phyloP scores from a whole-genome alignment of 2,888 invertebrate genomes.

The Cylloceria caligata region DNA sequence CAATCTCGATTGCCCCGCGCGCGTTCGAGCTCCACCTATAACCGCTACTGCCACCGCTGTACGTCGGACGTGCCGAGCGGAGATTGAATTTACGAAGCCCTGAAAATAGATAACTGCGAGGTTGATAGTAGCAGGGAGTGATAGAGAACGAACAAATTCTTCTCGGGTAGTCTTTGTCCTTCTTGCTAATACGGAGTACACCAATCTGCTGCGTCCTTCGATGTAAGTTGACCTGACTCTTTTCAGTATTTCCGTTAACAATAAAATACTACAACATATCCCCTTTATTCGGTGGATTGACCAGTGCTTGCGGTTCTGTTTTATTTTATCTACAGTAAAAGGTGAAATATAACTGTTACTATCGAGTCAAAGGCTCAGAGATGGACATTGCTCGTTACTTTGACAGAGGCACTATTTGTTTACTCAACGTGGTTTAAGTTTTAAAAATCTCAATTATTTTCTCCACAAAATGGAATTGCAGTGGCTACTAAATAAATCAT shows the following conservation, averaged over 20 bases:
- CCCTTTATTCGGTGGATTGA: neutral
- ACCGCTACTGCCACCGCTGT: slow-evolving; percentile 9
- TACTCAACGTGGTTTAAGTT: no score
- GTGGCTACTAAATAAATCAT: neutral
- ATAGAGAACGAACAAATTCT: slow-evolving; percentile 20
- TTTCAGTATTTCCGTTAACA: neutral
- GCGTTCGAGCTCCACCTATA: slow-evolving; percentile 51
- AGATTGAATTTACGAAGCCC: slow-evolving; percentile 64
- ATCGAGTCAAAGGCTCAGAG: neutral
- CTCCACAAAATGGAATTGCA: no score
- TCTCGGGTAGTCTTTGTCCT: neutral
- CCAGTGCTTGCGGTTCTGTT: neutral
- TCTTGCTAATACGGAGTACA: neutral
- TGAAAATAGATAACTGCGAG: slow-evolving; percentile 61
- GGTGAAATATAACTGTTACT: neutral
- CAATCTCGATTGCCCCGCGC: slow-evolving; percentile 65
- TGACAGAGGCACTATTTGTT: neutral
- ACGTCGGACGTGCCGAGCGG: slow-evolving; percentile 61
- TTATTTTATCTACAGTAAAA: neutral
- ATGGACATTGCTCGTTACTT: neutral
- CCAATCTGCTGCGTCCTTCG: slow-evolving; percentile 1
- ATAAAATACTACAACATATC: neutral
- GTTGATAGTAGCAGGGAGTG: slow-evolving; percentile 7
- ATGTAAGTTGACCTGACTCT: slow-evolving; percentile 6
- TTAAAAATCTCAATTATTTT: no score